Conservation (phyloP, 2,113 vertebrate genomes). For the Pseudopodoces humilis region DNA sequence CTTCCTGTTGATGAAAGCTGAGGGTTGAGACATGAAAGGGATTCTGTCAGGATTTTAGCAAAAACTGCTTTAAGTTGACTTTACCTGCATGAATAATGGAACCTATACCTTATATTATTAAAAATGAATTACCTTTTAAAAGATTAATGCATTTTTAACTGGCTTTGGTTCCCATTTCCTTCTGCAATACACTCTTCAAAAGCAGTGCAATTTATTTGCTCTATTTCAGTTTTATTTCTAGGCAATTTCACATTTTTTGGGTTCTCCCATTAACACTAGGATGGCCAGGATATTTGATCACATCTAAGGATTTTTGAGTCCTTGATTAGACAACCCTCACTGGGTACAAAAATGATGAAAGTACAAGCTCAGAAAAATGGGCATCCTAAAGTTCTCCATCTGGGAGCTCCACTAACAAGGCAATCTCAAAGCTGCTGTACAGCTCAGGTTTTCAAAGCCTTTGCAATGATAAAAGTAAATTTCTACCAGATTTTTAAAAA, state of each 20-base stretch:
- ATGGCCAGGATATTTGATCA: not conserved
- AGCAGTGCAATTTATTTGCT: not conserved
- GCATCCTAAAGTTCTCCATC: not conserved
- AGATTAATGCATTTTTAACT: not conserved
- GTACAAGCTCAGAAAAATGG: not conserved
- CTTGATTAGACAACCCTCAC: not conserved
- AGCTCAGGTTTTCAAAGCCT: not conserved
- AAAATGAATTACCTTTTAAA: not conserved
- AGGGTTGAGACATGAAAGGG: not conserved
- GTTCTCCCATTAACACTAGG: not conserved
- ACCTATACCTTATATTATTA: not conserved
- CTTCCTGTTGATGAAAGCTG: not conserved
- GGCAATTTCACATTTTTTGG: not conserved
- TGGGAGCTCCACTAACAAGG: conserved; percentile 3
- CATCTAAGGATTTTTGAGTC: not conserved
- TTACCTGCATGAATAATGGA: not conserved
- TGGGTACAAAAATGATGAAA: not conserved
- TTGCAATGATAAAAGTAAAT: not conserved
- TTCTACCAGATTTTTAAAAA: not conserved
- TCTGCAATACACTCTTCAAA: not conserved
- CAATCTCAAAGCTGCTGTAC: not conserved
- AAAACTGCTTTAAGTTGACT: not conserved
- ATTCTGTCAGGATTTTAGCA: not conserved
- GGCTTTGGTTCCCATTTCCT: not conserved
- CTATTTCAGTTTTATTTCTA: not conserved